phyloP scores from a whole-genome alignment of 2,888 invertebrate genomes.

The Philereme transversata region DNA sequence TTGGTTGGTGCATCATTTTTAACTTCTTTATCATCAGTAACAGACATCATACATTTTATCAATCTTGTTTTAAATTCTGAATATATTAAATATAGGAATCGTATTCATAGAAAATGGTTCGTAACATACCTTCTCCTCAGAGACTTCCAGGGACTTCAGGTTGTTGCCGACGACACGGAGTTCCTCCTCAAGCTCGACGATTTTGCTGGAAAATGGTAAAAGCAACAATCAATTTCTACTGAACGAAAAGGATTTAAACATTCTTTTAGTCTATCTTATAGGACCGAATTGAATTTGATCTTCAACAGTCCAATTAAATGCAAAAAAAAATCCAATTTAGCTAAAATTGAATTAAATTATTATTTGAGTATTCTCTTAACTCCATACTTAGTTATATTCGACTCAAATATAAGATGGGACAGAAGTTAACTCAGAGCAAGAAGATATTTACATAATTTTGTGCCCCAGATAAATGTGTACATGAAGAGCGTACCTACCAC shows the following conservation, averaged over 20 bases:
- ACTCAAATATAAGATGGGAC: too few relatives aligned
- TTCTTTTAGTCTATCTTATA: neutral
- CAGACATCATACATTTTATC: conserved; percentile 1
- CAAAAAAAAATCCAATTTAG: too few relatives aligned
- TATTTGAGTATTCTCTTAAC: too few relatives aligned
- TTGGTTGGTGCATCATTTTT: conserved; percentile 76
- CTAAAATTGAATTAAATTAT: too few relatives aligned
- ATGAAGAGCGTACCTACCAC: conserved; percentile 13
- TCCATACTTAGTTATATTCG: too few relatives aligned
- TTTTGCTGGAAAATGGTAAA: conserved; percentile 90
- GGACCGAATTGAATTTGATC: neutral
- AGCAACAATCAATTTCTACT: conserved; percentile 65
- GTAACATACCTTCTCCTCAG: conserved; percentile 97
- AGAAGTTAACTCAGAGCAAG: too few relatives aligned
- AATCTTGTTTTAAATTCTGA: neutral
- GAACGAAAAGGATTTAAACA: conserved; percentile 28
- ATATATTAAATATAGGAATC: conserved; percentile 4
- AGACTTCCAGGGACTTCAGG: conserved; percentile 99
- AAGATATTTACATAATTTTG: neutral
- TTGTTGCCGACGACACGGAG: conserved; percentile 99
- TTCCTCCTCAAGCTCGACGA: conserved; percentile 99
- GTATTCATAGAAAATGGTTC: conserved; percentile 10
- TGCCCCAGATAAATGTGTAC: conserved; percentile 13
- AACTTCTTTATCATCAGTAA: conserved; percentile 2
- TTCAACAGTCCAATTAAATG: neutral